Conservation (phyloP, 2,113 vertebrate species). For the Pica pica region DNA sequence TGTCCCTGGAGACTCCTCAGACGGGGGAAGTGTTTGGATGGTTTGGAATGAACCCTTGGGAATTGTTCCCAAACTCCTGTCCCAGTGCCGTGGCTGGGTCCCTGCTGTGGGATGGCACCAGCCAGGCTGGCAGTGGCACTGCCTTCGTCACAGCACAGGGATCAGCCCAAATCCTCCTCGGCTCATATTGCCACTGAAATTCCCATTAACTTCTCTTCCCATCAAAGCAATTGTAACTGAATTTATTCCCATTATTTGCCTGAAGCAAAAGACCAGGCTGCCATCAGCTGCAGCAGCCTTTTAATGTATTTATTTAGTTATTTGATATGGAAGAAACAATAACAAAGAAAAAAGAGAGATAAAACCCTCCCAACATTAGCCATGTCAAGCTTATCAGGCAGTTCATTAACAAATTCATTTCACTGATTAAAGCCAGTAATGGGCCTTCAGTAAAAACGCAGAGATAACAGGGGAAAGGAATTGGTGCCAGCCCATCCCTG, state of each 20-base stretch:
- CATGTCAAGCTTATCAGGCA: background rate
- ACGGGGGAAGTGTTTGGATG: background rate
- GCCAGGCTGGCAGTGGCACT: background rate
- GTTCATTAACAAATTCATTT: constrained; percentile 3
- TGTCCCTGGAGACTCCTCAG: background rate
- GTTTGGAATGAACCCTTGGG: background rate
- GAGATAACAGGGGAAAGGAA: background rate
- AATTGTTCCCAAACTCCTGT: background rate
- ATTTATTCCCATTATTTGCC: background rate
- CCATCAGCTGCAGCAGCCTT: background rate
- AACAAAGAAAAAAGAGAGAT: background rate
- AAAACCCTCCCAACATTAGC: background rate
- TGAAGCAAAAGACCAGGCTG: background rate
- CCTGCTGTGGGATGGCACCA: background rate
- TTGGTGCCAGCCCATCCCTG: background rate
- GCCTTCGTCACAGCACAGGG: background rate
- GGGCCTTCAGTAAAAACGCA: background rate
- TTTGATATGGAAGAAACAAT: background rate
- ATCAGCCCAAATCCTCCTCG: background rate
- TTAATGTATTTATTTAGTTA: background rate
- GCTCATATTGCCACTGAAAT: background rate
- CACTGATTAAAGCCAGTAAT: background rate
- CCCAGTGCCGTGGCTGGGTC: background rate
- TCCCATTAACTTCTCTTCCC: background rate
- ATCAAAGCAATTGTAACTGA: background rate